Evolutionary conservation across 2,797 vertebrate genomes (phyloP), one percentile per base, ranked within the genome.

Genomic region (Podarcis lilfordi): DNA sequence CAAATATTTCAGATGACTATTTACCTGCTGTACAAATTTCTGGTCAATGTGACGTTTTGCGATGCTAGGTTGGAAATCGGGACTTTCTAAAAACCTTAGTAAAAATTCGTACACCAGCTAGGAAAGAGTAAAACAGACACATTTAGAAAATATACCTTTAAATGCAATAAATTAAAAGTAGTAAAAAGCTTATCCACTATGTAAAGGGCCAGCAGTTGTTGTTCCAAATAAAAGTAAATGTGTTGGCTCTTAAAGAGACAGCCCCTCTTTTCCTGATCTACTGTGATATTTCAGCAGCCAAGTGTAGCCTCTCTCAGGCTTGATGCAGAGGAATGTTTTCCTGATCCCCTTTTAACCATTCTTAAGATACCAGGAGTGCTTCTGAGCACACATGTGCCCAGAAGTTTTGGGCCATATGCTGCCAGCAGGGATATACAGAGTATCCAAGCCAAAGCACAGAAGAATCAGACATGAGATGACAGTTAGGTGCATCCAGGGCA

Each of bases 21-120:
- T 93, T 95, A 99, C 99, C 98, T 99, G 99, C 75, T 99, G 97
- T 87, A 99, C 99, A 97, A 99, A 99, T 89, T 98, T 99, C 97
- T 99, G 99, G 96, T 99, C 99, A 92, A 99, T 98, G 93, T 97
- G 97, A 94, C 98, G 96, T 93, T 99, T 99, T 19, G 99, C 99
- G 93, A 99, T 98, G 96, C 98, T 99, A 83, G 98, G 98, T 94
- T 99, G 99, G 92, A 99, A 99, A 96, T 99, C 99, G 0, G 98
- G 98, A 92, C 98, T 99, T 96, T 99, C 99, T 93, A 99, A 95
- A 96, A 99, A 99, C 90, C 98, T 98, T 94, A 99, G 97, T 91
- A 99, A 98, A 96, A 99, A 99, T 96, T 99, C 99, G 88, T 99
- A 99, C 69, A 99, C 99, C 96, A 99, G 91, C 99, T 99, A 94